phyloP scores from a whole-genome alignment of 2,888 invertebrate species.

The Ernsta delagoae region DNA sequence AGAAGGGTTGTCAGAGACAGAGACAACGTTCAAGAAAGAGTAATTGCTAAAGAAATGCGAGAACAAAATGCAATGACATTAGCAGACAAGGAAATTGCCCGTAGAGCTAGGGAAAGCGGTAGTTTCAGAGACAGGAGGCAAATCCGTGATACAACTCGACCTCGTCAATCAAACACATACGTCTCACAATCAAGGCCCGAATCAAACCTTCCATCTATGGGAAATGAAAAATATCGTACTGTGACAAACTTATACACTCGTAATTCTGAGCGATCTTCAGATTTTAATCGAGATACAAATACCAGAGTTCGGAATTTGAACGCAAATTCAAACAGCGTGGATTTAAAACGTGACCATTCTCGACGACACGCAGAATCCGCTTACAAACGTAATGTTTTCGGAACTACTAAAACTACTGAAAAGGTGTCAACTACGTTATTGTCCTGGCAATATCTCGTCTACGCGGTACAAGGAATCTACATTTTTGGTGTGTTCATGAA shows the following conservation, averaged over 20 bases:
- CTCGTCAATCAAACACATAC: background rate
- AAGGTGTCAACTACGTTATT: background rate
- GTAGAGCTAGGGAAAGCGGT: background rate
- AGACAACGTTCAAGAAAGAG: background rate
- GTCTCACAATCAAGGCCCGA: background rate
- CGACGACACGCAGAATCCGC: conserved; percentile 2
- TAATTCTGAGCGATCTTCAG: background rate
- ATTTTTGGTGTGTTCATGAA: conserved; percentile 60
- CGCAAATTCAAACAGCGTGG: background rate
- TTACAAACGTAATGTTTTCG: background rate
- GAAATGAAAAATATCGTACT: background rate
- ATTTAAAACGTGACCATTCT: conserved; percentile 1
- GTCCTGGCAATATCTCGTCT: conserved; percentile 65
- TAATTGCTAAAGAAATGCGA: background rate
- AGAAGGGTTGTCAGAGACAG: background rate
- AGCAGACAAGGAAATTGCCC: background rate
- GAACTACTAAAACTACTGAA: background rate
- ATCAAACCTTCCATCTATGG: background rate
- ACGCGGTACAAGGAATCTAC: conserved; percentile 67
- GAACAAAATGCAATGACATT: background rate
- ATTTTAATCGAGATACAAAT: background rate
- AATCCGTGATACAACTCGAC: background rate
- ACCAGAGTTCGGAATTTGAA: background rate
- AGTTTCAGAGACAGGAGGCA: background rate
- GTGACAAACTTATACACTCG: background rate